Evolutionary conservation across 2,888 invertebrate species (phyloP), one percentile per base, ranked within the genome.

Genomic region (Orthosia gothica): DNA sequence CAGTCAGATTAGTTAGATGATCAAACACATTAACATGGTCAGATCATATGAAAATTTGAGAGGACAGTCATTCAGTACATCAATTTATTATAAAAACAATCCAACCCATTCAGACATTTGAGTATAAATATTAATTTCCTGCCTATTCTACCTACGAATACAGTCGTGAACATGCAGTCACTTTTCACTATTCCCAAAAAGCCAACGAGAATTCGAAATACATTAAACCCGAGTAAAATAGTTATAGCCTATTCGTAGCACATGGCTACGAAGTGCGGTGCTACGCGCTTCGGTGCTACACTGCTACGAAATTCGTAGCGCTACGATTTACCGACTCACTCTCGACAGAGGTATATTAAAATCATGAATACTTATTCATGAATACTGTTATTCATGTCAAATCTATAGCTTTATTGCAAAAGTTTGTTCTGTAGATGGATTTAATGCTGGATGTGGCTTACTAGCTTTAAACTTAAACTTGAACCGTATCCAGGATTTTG

Each of bases 191-290:
- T 61, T 49, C 54, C 64, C 64, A 57, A 40, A 80, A 80, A 81
- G 52, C 63, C 77, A 76, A 83, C 70, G 68, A 77, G 81, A 76
- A 83, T 86, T 76, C 82, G 81, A 87, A 89, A 84, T 81, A 87
- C 85, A 89, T 86, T 82, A 85, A 85, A 84, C 65, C 81, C 81
- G 57, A 81, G 82, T 85, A 75, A 84, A 87, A 88, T 87, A 85
- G 84, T 85, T 89, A 84, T 82, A 84, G 88, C 82, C 87, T 82
- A 89, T 90, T 87, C 90, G 90, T 91, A 91, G 90, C 91, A 89
- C 82, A 85, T 90, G 75, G 89, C 90, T 91, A 91, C 91, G 88
- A 55, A 90, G 90, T 76, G 63, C 79, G 74, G 69, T 62, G 75
- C 75, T 75, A 77, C 74, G 69, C 59, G 65, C 57, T 81, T 54